Percentiles rank a stretch among this genome's conserved stretches.
Evolutionary conservation across 2,113 vertebrate genomes (phyloP).

Genomic region (Bujurquina vittata): DNA sequence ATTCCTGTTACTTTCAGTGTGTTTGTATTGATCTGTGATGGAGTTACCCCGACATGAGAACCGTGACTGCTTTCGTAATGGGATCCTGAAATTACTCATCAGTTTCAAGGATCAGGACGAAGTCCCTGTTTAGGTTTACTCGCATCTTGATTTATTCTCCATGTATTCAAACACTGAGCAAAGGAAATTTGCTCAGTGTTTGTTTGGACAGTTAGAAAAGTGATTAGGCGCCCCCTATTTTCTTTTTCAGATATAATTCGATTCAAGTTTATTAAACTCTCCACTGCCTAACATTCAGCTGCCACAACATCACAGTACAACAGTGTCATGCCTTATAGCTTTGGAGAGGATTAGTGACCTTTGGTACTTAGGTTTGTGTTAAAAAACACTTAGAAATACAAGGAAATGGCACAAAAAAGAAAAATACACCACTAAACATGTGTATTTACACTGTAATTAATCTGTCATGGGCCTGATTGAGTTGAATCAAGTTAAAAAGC

Average conservation of each 20-base stretch:
- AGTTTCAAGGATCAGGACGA: neutral
- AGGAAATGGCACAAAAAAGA: neutral
- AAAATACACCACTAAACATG: neutral
- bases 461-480: neutral
- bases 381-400: constrained; percentile 12
- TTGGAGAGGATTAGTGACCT: constrained; percentile 59
- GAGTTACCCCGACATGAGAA: neutral
- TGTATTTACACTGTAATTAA: constrained; percentile 3
- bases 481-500: neutral
- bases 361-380: constrained; percentile 30
- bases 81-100: neutral
- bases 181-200: neutral
- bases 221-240: neutral
- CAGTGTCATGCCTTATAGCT: constrained; percentile 48
- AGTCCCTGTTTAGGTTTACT: neutral
- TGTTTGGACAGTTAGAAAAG: neutral
- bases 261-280: neutral
- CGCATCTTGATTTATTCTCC: neutral
- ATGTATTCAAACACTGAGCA: neutral
- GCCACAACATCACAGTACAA: neutral
- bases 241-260: neutral
- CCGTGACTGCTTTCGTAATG: neutral
- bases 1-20: neutral
- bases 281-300: neutral
- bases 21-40: neutral